Evolutionary conservation across 1,140 invertebrate species (phyloP).

Genomic region (Phymastichus coffea): DNA sequence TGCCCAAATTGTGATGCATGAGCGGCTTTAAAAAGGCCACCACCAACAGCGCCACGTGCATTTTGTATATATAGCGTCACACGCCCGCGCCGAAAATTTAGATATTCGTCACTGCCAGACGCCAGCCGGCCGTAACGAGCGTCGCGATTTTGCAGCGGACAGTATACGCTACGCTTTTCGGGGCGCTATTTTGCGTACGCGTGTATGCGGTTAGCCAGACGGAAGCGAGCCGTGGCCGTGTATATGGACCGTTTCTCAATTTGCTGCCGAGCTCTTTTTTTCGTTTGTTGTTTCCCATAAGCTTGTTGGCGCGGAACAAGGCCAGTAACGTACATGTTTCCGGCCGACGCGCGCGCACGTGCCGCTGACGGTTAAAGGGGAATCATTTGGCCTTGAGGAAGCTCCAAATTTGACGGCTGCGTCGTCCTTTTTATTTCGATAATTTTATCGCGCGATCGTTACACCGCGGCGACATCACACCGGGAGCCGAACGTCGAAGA

Average conservation of each 20-base stretch:
- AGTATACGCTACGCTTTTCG: neutral
- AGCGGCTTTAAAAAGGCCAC: constrained; percentile 38
- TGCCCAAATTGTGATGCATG: constrained; percentile 40
- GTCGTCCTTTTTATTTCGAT: too few species aligned
- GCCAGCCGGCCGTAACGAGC: constrained; percentile 26
- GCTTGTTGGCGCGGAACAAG: too few species aligned
- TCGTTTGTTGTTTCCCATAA: too few species aligned
- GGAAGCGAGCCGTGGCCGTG: neutral
- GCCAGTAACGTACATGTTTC: too few species aligned
- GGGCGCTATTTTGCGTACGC: neutral
- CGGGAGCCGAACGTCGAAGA: too few species aligned
- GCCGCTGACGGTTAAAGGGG: too few species aligned
- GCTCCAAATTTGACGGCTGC: too few species aligned
- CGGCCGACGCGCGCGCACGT: too few species aligned
- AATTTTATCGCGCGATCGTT: too few species aligned
- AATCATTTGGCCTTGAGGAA: too few species aligned
- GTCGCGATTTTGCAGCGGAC: constrained; percentile 20
- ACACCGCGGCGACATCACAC: too few species aligned
- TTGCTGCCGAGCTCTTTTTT: neutral
- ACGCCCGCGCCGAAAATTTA: constrained; percentile 33
- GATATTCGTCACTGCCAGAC: constrained; percentile 44
- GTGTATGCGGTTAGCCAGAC: neutral
- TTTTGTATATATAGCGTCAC: constrained; percentile 15
- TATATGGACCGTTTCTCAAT: constrained; percentile 3
- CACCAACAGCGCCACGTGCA: neutral